Base-by-base conservation (phyloP, 2,888 invertebrate genomes). In the Asteroscopus sphinx region DNA sequence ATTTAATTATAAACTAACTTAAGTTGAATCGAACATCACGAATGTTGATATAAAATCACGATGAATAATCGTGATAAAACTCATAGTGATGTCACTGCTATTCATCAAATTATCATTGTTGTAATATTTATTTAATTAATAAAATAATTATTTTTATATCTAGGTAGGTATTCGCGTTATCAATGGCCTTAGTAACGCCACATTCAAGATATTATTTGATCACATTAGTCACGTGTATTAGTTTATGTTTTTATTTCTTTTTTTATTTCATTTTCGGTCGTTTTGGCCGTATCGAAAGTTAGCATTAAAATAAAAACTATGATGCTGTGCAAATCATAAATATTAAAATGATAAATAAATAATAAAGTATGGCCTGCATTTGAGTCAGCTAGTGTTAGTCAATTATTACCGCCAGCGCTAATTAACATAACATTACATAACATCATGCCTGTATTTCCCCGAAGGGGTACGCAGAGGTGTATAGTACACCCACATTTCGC, bases 141-240 rank as follows among this genome's bases (percentile, higher is more conserved):
- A n/a, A 36, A 41, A 41, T n/a, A 12, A 36, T 46, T 28, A 9
- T 39, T 51, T 40, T 46, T 9, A 48, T 15, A 32, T 52, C 32
- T 26, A n/a, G n/a, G n/a, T n/a, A n/a, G n/a, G n/a, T n/a, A 40
- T 25, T 13, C 15, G 15, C 30, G 28, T 28, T 59, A 66, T 59
- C 52, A 40, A 26, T 25, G 52, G 11, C 66, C 48, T 53, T 66
- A 66, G 60, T 59, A 53, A 53, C 45, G 53, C 28, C 9, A 65
- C 30, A 21, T 52, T 51, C 1, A 11, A 39, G 9, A 28, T 25
- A 16, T 41, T 25, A 16, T 41, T 37, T 47, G 21, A 65, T 59
- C 45, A 48, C n/a, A 58, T 53, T 65, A 4, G 25, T 7, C 58
- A 65, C 51, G 39, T 35, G 21, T 41, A 13, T 36, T 44, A 21